Evolutionary conservation across 2,888 invertebrate species (phyloP).

Genomic region (Linnaemya tessellans): DNA sequence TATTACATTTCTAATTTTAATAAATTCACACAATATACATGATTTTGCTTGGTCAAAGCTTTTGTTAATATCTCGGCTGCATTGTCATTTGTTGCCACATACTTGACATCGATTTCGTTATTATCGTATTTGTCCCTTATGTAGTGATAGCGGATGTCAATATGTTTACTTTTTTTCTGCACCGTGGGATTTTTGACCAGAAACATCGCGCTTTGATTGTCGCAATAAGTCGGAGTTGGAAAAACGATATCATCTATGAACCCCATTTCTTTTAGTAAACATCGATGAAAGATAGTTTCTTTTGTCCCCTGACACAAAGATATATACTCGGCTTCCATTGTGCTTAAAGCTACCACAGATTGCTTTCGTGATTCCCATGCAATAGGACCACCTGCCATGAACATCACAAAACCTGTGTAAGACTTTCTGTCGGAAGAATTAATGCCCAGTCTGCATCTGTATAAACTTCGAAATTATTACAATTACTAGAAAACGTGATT

Average conservation of each 20-base stretch:
- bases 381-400: too few species aligned
- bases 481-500: too few species aligned
- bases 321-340: background rate
- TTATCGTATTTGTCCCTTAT: background rate
- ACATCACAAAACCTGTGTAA: background rate
- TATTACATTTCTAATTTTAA: background rate
- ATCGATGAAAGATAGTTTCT: background rate
- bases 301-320: background rate
- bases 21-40: background rate
- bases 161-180: background rate
- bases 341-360: background rate
- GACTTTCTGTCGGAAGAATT: background rate
- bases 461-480: background rate
- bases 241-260: background rate
- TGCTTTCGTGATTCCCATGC: too few species aligned
- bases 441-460: background rate
- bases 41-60: background rate
- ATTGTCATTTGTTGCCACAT: background rate
- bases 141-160: background rate
- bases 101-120: background rate
- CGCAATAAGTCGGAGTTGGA: background rate
- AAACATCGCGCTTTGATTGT: background rate
- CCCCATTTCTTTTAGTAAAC: background rate
- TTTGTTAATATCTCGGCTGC: background rate
- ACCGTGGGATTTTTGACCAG: background rate